These are phyloP conservation scores for Catharus bicknelli DNA, from an alignment of 2,113 vertebrate species.

Conservation along the genomic window DNA sequence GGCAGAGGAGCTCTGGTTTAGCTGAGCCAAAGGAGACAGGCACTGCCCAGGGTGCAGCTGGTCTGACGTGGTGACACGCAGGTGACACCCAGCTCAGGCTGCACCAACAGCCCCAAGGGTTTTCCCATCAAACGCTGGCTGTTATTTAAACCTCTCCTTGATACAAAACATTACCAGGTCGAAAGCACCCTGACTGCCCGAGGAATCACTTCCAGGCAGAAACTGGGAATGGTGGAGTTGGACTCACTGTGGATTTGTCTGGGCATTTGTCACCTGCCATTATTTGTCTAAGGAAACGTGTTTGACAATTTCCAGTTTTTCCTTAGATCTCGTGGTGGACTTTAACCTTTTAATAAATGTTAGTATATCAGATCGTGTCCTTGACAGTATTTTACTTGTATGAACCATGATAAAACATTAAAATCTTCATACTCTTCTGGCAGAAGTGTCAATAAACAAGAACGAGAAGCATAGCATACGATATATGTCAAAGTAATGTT, in stretches of 20 bases:
- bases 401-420: slow-evolving; percentile 76
- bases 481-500: slow-evolving; percentile 71
- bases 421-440: slow-evolving; percentile 71
- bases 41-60: not conserved
- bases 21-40: not conserved
- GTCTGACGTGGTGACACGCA: not conserved
- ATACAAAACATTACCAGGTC: not conserved
- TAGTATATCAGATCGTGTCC: slow-evolving; percentile 81
- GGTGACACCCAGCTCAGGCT: not conserved
- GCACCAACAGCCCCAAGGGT: not conserved
- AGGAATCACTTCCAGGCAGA: slow-evolving; percentile 60
- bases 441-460: slow-evolving; percentile 70
- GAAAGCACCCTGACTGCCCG: slow-evolving; percentile 36
- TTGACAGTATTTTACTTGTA: slow-evolving; percentile 81
- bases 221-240: slow-evolving; percentile 57
- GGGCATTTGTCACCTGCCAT: slow-evolving; percentile 73
- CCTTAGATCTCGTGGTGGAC: slow-evolving; percentile 81
- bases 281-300: slow-evolving; percentile 77
- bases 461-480: slow-evolving; percentile 67
- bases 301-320: slow-evolving; percentile 78
- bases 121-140: slow-evolving; percentile 56
- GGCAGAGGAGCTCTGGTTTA: not conserved
- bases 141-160: slow-evolving; percentile 63
- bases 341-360: slow-evolving; percentile 82
- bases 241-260: slow-evolving; percentile 67